Evolutionary conservation across 2,113 vertebrate species (phyloP).

Genomic region (Anas platyrhynchos): DNA sequence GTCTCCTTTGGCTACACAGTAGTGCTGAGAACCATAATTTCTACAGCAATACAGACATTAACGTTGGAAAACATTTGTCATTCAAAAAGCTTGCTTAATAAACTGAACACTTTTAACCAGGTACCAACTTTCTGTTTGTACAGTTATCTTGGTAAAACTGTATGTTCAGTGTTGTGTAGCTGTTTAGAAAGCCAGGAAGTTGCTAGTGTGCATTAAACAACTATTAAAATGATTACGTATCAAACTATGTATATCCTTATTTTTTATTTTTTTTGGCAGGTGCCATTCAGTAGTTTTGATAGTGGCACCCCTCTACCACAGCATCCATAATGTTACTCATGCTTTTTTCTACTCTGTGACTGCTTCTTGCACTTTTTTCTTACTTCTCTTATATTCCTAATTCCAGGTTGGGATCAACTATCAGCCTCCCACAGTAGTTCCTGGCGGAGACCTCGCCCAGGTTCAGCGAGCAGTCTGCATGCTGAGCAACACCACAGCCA

Average conservation of each 20-base stretch:
- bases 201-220: not conserved
- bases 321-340: not conserved
- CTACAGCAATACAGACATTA: not conserved
- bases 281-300: not conserved
- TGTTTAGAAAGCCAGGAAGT: not conserved
- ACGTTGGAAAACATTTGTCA: not conserved
- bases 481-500: conserved; percentile 84
- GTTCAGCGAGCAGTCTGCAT: conserved; percentile 83
- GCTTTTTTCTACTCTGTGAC: not conserved
- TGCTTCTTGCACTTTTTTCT: not conserved
- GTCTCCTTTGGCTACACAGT: not conserved
- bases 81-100: not conserved
- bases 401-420: conserved; percentile 84
- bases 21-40: not conserved
- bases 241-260: not conserved
- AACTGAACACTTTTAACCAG: not conserved
- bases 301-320: not conserved
- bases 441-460: conserved; percentile 79
- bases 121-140: not conserved
- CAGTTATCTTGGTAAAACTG: not conserved
- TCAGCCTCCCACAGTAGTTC: conserved; percentile 80
- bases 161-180: not conserved
- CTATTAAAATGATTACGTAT: not conserved
- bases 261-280: not conserved
- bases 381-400: not conserved